Base-by-base conservation (phyloP, 2,113 vertebrate genomes). In the Crocuta crocuta region DNA sequence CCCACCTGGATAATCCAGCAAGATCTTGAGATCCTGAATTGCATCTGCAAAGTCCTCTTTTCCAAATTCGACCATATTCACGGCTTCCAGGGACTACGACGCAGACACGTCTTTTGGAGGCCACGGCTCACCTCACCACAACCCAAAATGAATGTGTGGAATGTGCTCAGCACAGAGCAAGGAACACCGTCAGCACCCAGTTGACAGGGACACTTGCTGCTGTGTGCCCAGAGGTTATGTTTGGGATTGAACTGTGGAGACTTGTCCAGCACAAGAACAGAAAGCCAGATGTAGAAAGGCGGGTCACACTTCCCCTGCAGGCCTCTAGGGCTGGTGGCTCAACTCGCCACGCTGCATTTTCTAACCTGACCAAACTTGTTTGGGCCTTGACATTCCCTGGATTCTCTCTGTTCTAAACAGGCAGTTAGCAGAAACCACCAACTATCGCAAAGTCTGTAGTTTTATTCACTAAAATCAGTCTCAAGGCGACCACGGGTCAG, bases 141-240 rank as follows among this genome's bases (percentile, higher is more conserved):
- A 35, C 19, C 84, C 31, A 13, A 19, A 4, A 15, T 0, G 17
- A 17, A 15, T 19, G 33, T 9, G 1, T 0, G 1, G 10, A 13
- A 9, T 0, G 0, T 2, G 8, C 48, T 43, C 45, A 21, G 23
- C 33, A 45, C 53, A 17, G 48, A 73, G 31, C n/a, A 7, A 17
- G 50, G 63, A 33, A 28, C 13, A 3, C 1, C 0, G 35, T 7
- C 31, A 35, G 28, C 0, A 4, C 35, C 63, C 21, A 2, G 2
- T 0, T 31, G 81, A 19, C 0, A 53, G 1, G 21, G 31, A 13
- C 48, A 1, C 0, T 11, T 2, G 1, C 55, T 15, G 8, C 6
- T 10, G 0, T 0, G 31, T n/a, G 7, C 10, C 4, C 6, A 16
- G 87, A 19, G 68, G 23, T 8, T 23, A 9, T 6, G 7, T 48